Percentiles rank a stretch among this genome's conserved stretches.
Conservation (phyloP, 2,888 invertebrate genomes). For the Dryobotodes eremita region DNA sequence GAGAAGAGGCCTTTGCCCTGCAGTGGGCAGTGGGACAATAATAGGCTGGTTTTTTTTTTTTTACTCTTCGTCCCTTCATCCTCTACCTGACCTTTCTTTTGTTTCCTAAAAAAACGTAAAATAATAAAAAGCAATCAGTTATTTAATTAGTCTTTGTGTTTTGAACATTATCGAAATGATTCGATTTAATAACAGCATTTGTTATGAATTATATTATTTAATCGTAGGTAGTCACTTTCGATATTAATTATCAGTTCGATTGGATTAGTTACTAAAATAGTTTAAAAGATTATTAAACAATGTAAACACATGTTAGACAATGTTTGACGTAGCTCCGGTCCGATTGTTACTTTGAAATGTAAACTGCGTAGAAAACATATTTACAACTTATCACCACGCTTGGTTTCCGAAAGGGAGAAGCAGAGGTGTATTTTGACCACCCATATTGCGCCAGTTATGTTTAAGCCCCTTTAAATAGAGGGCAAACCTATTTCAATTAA, state of each 20-base stretch:
- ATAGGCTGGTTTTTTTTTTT: not conserved
- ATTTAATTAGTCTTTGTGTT: not conserved
- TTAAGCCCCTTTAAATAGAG: not conserved
- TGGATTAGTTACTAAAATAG: not conserved
- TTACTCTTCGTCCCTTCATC: not conserved
- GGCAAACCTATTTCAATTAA: not conserved
- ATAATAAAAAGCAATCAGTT: constrained; percentile 2
- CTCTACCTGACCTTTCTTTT: not conserved
- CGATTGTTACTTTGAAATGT: not conserved
- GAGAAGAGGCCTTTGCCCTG: not conserved
- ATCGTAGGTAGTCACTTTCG: constrained; percentile 5
- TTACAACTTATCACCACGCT: not conserved
- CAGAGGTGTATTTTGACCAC: not conserved
- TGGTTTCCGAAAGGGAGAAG: too few species aligned
- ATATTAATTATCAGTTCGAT: not conserved
- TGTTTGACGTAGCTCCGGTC: not conserved
- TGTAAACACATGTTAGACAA: not conserved
- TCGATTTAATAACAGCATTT: constrained; percentile 12
- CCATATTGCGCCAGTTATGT: not conserved
- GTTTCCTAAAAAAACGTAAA: not conserved
- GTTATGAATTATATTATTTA: constrained; percentile 23
- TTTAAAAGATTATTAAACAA: not conserved
- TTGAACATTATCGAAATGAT: not conserved
- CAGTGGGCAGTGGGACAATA: not conserved
- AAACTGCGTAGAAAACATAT: too few species aligned